Base-by-base conservation (phyloP, 2,888 invertebrate species). In the Magallana nippona region DNA sequence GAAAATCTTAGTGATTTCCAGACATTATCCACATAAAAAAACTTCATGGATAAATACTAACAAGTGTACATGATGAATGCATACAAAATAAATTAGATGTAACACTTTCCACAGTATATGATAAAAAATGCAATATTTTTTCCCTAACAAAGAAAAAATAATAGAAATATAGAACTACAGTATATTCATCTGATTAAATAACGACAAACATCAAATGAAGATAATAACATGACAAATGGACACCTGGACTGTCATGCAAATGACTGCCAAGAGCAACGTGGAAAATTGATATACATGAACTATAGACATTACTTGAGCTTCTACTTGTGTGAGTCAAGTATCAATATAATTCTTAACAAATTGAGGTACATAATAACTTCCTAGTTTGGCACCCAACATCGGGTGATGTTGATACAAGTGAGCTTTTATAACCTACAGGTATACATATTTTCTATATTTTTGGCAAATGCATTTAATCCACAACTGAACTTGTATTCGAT, bases 401-500 rank as follows among this genome's bases (percentile, higher is more conserved):
- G 71, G 71, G 71, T 71, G 32, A 32, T 60, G 32, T 22, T 71
- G 32, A 71, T 27, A 27, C 15, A 71, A 27, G 71, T 71, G 71
- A 71, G 71, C 71, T 71, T 63, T 71, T 10, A 71, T 71, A 71
- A 71, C 15, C 71, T 71, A 71, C 32, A 27, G 27, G 27, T 22
- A 71, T 13, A 71, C 32, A 71, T 71, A 19, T 27, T n/a, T 71
- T 27, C 32, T 71, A 27, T 32, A 27, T 71, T 71, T 71, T 71
- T 71, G 71, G 71, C 71, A 71, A 71, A 71, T 22, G 71, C 71
- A 71, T 71, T 71, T n/a, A n/a, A n/a, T 71, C 32, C 71, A 71
- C 71, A 71, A 71, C 71, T 27, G 71, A 71, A 71, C 32, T 27
- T 71, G 71, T 71, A 71, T 27, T 22, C 32, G 22, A 71, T 71